phyloP scores from a whole-genome alignment of 30 jellyfish, hydroid and myxozoan species.

The Mastigias papua region DNA sequence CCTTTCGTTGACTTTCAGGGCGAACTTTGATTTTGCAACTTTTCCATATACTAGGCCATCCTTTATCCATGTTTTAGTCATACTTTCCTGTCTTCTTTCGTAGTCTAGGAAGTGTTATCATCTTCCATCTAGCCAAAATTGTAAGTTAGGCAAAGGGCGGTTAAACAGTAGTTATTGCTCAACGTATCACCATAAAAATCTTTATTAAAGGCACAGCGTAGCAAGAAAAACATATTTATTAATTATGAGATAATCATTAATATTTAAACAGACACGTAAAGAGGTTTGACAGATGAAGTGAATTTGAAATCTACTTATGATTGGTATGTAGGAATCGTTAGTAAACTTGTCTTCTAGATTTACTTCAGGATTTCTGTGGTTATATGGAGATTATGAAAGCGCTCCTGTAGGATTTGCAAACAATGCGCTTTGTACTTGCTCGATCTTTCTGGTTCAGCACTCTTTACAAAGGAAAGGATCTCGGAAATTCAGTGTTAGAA shows the following conservation, averaged over 20 bases:
- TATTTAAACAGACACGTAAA: neutral
- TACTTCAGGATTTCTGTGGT: constrained; percentile 11
- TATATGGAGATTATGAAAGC: neutral
- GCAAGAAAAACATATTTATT: constrained; percentile 11
- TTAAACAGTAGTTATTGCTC: neutral
- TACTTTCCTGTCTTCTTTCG: neutral
- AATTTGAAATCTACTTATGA: neutral
- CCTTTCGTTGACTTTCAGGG: neutral
- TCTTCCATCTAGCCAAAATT: neutral
- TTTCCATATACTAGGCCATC: constrained; percentile 18
- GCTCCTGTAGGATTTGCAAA: too few relatives aligned
- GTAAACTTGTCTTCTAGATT: neutral
- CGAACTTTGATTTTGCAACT: constrained; percentile 11
- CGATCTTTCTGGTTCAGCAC: too few relatives aligned
- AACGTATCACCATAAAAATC: neutral
- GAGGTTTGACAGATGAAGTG: neutral
- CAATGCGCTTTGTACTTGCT: too few relatives aligned
- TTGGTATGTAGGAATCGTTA: neutral
- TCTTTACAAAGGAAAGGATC: too few relatives aligned
- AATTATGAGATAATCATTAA: neutral
- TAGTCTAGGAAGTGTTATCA: neutral
- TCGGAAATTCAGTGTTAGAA: too few relatives aligned
- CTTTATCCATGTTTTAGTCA: neutral
- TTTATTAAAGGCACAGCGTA: neutral
- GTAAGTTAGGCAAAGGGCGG: too few relatives aligned